Base-by-base conservation (phyloP, 2,113 vertebrate genomes). In the Willisornis vidua region DNA sequence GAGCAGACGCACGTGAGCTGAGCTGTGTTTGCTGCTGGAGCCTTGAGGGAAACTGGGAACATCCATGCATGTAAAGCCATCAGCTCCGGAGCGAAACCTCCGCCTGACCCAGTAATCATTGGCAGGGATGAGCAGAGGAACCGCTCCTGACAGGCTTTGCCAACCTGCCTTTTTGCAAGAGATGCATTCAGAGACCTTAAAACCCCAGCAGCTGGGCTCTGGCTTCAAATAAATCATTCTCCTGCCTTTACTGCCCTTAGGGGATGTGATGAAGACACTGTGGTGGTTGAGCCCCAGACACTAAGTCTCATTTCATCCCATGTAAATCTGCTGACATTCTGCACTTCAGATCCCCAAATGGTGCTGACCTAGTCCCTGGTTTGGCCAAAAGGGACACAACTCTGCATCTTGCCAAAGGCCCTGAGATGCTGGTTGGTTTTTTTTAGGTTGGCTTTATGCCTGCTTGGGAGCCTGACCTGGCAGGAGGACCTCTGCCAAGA, bases 11-110 rank as follows among this genome's bases (percentile, higher is more conserved):
- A 76, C 5, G 8, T 83, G 63, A 93, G 88, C 92, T 19, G n/a
- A 95, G 71, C 89, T 85, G 68, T 0, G 0, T 83, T 92, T 66
- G 68, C 77, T 87, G 77, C 68, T 70, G 87, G 59, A 89, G 80
- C 87, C 96, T 90, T 66, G 87, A 74, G 93, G 93, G 91, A 45
- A 87, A 49, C 33, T 3, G 6, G 85, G 94, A 90, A 95, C 93
- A 95, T 95, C 95, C 93, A 92, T 91, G 93, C 92, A 94, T 94
- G 87, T 85, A 95, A 95, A 95, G 66, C 93, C 91, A 77, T 95
- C 73, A 85, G 55, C 87, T 92, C 90, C 1, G 0, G 83, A 95
- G 73, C 46, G 55, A 94, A 96, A 92, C 89, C 93, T 93, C 86
- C 10, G 28, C 84, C 93, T 96, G 94, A 93, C 95, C 94, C 92